These are phyloP conservation scores for Poeciliopsis prolifica DNA, from an alignment of 2,113 vertebrate species.

Conservation along the genomic window DNA sequence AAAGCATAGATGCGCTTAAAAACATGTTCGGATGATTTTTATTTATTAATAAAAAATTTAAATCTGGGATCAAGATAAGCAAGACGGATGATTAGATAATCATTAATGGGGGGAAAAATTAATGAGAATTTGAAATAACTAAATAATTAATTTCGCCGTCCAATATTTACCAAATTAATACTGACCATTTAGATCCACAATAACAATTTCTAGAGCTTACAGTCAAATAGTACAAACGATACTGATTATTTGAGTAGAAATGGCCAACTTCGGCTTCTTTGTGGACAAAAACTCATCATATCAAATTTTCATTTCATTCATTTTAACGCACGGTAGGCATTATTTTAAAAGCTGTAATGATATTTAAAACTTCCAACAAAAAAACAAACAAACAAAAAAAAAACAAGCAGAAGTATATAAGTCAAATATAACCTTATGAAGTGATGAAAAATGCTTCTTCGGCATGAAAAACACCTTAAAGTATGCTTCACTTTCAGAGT, in stretches of 20 bases:
- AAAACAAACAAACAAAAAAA: background rate
- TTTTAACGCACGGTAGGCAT: background rate
- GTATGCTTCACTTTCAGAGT: background rate
- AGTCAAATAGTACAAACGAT: background rate
- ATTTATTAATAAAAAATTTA: too few species aligned
- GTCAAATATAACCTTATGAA: background rate
- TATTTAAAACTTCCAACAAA: background rate
- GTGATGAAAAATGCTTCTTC: background rate
- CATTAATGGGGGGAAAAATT: background rate
- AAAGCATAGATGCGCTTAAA: background rate
- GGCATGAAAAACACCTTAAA: background rate
- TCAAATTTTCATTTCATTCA: background rate
- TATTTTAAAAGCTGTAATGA: background rate
- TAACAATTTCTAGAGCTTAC: background rate
- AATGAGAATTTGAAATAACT: background rate
- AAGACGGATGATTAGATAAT: background rate
- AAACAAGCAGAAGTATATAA: conserved; percentile 6
- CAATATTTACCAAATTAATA: background rate
- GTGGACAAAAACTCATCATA: too few species aligned
- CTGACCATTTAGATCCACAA: background rate
- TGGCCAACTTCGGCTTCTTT: too few species aligned
- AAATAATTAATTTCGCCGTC: background rate
- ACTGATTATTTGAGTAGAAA: background rate
- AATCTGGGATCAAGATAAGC: too few species aligned
- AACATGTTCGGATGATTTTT: background rate